Base-by-base conservation (phyloP, 2,113 vertebrate genomes). In the Brevimyrus niger region DNA sequence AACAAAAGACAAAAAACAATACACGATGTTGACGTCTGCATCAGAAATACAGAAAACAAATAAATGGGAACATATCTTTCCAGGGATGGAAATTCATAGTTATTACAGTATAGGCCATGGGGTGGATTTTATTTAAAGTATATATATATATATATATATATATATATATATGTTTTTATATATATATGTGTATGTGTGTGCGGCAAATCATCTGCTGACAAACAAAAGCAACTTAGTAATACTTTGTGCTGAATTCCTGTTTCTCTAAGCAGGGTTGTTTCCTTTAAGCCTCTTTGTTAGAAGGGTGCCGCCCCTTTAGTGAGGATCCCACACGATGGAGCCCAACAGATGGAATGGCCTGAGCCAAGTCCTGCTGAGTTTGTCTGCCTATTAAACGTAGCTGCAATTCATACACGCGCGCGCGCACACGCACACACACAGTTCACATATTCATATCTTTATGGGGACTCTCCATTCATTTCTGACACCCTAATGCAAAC, bases 291-390 rank as follows among this genome's bases (percentile, higher is more conserved):
- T 21, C 27, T 53, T 38, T 53, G 27, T 51, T 17, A 15, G 50
- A 0, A 51, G 50, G 50, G 3, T 15, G 50, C 13, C 15, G 3
- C 50, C 13, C 13, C 50, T 51, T 51, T 51, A 51, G 13, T 17
- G 50, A 51, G 1, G 13, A 51, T 51, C 50, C 51, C 38, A 42
- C 42, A 89, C 42, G 38, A 87, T 61, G 10, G 3, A 84, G 21
- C 80, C 23, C 35, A 89, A 35, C 88, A 85, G 82, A 89, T 89
- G 82, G 88, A 65, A 61, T n/a, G 88, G 82, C 80, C 51, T 51
- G 88, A 85, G 88, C 88, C 88, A 89, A 89, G 88, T 82, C 69
- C 46, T 48, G 88, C 88, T 19, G 47, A 89, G 48, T 42, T 46
- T 89, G 53, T 76, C 88, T 80, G 69, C 73, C 47, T 89, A 82